Conservation (phyloP, 2,113 vertebrate genomes). For the Notothenia rossii region DNA sequence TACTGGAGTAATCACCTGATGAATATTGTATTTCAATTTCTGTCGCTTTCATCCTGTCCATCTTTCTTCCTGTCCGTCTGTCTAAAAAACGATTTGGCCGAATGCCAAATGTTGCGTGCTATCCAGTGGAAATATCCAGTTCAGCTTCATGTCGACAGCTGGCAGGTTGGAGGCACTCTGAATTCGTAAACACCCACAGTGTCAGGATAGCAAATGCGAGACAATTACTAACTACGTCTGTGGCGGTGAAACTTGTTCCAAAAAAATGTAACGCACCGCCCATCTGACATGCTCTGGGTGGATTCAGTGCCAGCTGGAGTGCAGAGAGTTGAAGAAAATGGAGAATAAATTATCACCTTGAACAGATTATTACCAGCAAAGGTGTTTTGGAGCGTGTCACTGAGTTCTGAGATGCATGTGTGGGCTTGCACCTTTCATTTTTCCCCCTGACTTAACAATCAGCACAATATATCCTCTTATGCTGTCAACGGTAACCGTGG, state of each 20-base stretch:
- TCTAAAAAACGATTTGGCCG: slow-evolving; percentile 41
- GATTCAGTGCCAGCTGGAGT: slow-evolving; percentile 67
- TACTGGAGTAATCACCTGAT: slow-evolving; percentile 77
- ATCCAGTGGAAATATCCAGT: slow-evolving; percentile 58
- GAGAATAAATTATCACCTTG: slow-evolving; percentile 55
- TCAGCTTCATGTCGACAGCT: slow-evolving; percentile 58
- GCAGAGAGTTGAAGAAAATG: slow-evolving; percentile 16
- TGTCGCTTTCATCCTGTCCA: too few species aligned
- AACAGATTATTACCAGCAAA: slow-evolving; percentile 65
- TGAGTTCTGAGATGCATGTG: slow-evolving; percentile 52
- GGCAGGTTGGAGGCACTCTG: slow-evolving; percentile 59
- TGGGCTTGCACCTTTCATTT: slow-evolving; percentile 47
- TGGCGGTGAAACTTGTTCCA: slow-evolving; percentile 58
- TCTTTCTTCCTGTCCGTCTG: slow-evolving; percentile 25
- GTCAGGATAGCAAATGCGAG: slow-evolving; percentile 62
- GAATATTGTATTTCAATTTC: slow-evolving; percentile 68
- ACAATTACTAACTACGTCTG: slow-evolving; percentile 65
- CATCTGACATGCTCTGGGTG: slow-evolving; percentile 64
- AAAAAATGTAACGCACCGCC: slow-evolving; percentile 48
- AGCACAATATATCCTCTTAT: background rate
- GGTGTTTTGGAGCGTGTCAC: slow-evolving; percentile 59
- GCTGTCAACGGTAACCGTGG: slow-evolving; percentile 22
- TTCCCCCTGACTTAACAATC: slow-evolving; percentile 19
- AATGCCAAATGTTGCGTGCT: slow-evolving; percentile 45
- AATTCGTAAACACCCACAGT: slow-evolving; percentile 63